Evolutionary conservation across 2,113 vertebrate species (phyloP).

Genomic region (Silurus asotus): DNA sequence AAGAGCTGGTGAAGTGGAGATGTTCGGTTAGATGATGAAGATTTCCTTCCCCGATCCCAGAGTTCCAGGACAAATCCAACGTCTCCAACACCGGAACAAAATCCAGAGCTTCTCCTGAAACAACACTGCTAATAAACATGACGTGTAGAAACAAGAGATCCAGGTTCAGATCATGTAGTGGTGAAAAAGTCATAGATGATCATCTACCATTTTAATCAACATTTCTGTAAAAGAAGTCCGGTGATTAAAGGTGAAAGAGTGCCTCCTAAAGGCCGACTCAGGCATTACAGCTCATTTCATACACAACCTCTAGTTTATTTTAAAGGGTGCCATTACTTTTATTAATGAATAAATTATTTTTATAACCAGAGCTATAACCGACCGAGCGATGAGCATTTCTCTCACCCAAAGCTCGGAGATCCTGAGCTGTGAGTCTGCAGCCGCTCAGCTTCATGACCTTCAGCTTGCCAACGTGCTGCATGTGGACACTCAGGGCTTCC

Average conservation of each 20-base stretch:
- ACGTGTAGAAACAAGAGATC: neutral
- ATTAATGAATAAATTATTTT: no score
- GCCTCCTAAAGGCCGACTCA: neutral
- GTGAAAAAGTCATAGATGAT: neutral
- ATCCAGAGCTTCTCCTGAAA: slow-evolving; percentile 75
- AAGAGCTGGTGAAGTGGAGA: slow-evolving; percentile 60
- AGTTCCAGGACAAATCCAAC: slow-evolving; percentile 89
- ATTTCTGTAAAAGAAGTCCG: neutral
- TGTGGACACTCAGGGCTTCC: slow-evolving; percentile 69
- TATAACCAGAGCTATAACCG: no score
- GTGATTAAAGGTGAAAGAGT: neutral
- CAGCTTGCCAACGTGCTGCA: slow-evolving; percentile 72
- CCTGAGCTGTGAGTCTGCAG: slow-evolving; percentile 78
- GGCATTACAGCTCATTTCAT: neutral
- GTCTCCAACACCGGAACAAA: slow-evolving; percentile 74
- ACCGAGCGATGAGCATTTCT: neutral
- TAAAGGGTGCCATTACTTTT: neutral
- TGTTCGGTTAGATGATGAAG: slow-evolving; percentile 74
- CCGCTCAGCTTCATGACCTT: slow-evolving; percentile 77
- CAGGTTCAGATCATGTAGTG: neutral
- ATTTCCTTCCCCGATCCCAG: slow-evolving; percentile 75
- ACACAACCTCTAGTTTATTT: neutral
- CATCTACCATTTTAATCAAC: neutral
- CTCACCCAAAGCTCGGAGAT: slow-evolving; percentile 78
- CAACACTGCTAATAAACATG: slow-evolving; percentile 2